These are phyloP conservation scores for Gyps fulvus DNA, from an alignment of 2,113 vertebrate species.

Conservation along the genomic window DNA sequence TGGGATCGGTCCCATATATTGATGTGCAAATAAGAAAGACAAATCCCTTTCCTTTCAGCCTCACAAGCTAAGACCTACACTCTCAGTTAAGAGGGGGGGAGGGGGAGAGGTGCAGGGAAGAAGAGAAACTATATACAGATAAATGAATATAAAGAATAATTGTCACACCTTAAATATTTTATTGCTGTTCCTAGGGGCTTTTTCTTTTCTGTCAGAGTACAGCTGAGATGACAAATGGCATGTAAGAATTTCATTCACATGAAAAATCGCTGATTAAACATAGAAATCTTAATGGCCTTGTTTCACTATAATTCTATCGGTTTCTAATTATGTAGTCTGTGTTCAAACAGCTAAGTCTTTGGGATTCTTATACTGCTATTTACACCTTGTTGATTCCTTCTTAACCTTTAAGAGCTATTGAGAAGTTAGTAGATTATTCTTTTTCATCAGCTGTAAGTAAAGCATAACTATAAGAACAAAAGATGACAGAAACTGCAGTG, in stretches of 20 bases:
- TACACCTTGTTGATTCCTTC: conserved; percentile 26
- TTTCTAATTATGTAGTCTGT: neutral
- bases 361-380: neutral
- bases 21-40: conserved; percentile 3
- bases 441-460: neutral
- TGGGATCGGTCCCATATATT: neutral
- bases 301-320: neutral
- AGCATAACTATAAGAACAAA: conserved; percentile 10
- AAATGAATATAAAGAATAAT: conserved; percentile 7
- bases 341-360: neutral
- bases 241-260: neutral
- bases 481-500: neutral
- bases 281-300: neutral
- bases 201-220: neutral
- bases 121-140: neutral
- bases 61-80: neutral
- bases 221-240: neutral
- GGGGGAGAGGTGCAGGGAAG: neutral
- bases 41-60: conserved; percentile 8
- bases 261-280: conserved; percentile 26
- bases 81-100: neutral
- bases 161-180: conserved; percentile 21
- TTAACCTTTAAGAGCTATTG: conserved; percentile 34
- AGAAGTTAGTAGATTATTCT: conserved; percentile 33
- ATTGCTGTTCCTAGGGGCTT: neutral